Evolutionary conservation across 1,140 invertebrate genomes (phyloP).

Genomic region (Brachystomella parvula): DNA sequence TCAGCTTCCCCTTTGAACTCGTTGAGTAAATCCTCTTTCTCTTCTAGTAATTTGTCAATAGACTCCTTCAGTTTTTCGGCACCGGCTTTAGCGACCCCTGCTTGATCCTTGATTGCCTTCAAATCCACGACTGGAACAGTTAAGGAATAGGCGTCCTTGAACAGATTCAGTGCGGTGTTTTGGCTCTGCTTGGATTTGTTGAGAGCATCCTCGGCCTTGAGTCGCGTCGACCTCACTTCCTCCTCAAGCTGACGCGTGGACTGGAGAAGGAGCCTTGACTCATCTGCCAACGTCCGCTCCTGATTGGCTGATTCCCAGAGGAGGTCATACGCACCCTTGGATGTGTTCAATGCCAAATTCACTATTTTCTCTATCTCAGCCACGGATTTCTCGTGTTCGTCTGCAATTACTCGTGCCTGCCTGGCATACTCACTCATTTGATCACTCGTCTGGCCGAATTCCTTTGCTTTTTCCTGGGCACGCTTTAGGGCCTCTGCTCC

Average conservation of each 20-base stretch:
- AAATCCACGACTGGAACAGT: slow-evolving; percentile 66
- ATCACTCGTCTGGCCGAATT: slow-evolving; percentile 81
- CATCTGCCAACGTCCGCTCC: slow-evolving; percentile 60
- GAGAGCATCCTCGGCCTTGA: slow-evolving; percentile 57
- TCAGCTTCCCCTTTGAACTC: slow-evolving; percentile 54
- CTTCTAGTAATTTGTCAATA: slow-evolving; percentile 55
- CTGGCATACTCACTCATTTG: slow-evolving; percentile 84
- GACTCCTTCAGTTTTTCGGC: slow-evolving; percentile 54
- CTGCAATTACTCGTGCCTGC: slow-evolving; percentile 69
- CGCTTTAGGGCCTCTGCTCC: slow-evolving; percentile 40
- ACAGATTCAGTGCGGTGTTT: slow-evolving; percentile 67
- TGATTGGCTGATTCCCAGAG: slow-evolving; percentile 70
- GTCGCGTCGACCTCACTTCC: slow-evolving; percentile 24
- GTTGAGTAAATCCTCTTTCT: slow-evolving; percentile 50
- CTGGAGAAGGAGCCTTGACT: slow-evolving; percentile 19
- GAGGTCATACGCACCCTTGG: slow-evolving; percentile 66
- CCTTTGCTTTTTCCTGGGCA: slow-evolving; percentile 69
- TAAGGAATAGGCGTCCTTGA: slow-evolving; percentile 65
- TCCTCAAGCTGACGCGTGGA: slow-evolving; percentile 28
- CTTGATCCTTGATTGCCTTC: slow-evolving; percentile 52
- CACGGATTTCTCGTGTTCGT: slow-evolving; percentile 65
- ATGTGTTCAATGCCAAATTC: slow-evolving; percentile 71
- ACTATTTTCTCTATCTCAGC: slow-evolving; percentile 66
- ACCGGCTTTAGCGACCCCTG: slow-evolving; percentile 37
- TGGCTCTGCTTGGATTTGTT: slow-evolving; percentile 64